Base-by-base conservation (phyloP, 1,140 invertebrate genomes). In the Pogonomyrmex barbatus region DNA sequence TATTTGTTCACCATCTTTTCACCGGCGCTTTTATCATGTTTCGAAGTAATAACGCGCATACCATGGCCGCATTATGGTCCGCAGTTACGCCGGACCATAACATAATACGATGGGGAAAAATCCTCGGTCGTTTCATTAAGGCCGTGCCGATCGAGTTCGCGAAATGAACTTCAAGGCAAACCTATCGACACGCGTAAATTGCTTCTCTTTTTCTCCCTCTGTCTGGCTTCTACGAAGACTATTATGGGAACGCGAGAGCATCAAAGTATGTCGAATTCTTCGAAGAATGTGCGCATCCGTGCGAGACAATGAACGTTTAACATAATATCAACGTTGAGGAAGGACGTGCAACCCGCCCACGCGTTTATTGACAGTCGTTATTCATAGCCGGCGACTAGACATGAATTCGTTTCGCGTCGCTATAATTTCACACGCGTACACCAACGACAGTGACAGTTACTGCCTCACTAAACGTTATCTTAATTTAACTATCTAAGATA, bases 101-200 rank as follows among this genome's bases (percentile, higher is more conserved):
- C 52, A 58, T 36, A 52, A 82, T 54, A 9, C 70, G 54, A 10
- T 50, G 36, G 17, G 50, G 82, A 88, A 88, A 86, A 63, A 52
- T 0, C 8, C 2, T 1, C 24, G 30, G 56, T 12, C 24, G 68
- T 83, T 84, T 88, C 87, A 83, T 87, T 88, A 87, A 87, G 47
- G 10, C 70, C 10, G 42, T 52, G 10, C 30, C 54, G 85, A 83
- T 85, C 81, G 33, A 68, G 33, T 63, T 76, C 39, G 62, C 52
- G 62, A 56, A 17, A 30, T 45, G 9, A 10, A 36, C 30, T 45
- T 87, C 70, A 84, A 88, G 78, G 78, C 47, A n/a, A 71, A 42
- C 63, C 54, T 54, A 76, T 87, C 77, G 54, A 42, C 52, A 87
- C 58, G 70, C 68, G 33, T 79, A 30, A 87, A 78, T 76, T 39